A percentile compares a stretch with the other conserved stretches of the same genome.
Evolutionary conservation across 2,888 invertebrate species (phyloP).

Genomic region (Eugnorisma glareosa): DNA sequence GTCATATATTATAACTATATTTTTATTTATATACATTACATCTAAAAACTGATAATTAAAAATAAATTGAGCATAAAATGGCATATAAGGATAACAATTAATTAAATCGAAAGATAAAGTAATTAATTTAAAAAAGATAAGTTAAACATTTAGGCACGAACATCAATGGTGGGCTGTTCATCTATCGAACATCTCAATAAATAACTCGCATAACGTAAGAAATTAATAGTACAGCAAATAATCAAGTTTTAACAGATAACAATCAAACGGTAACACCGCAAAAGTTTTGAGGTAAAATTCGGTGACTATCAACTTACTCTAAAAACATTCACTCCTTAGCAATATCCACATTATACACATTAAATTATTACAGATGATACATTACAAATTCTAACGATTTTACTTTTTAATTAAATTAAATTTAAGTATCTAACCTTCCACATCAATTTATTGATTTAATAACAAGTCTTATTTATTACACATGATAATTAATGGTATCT

Average conservation of each 20-base stretch:
- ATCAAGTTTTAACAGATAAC: constrained; percentile 32
- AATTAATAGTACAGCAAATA: constrained; percentile 46
- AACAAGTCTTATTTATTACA: constrained; percentile 20
- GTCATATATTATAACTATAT: constrained; percentile 52
- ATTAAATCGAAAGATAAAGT: constrained; percentile 43
- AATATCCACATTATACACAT: constrained; percentile 29
- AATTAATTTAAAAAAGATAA: constrained; percentile 45
- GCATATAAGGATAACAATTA: constrained; percentile 59
- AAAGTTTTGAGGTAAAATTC: constrained; percentile 75
- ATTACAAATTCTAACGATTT: constrained; percentile 12
- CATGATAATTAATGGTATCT: constrained; percentile 20
- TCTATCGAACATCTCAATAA: constrained; percentile 54
- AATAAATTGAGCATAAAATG: constrained; percentile 69
- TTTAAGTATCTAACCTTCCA: not conserved
- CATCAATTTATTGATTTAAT: constrained; percentile 16
- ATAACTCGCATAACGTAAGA: constrained; percentile 37
- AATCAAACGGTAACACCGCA: constrained; percentile 50
- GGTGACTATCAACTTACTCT: constrained; percentile 71
- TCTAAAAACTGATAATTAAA: constrained; percentile 59
- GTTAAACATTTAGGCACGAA: constrained; percentile 58
- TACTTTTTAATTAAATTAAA: not conserved
- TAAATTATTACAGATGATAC: constrained; percentile 10
- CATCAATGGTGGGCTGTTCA: constrained; percentile 63
- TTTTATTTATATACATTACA: constrained; percentile 74
- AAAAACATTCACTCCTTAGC: constrained; percentile 34